Conservation (phyloP, 2,888 invertebrate genomes). For the Agonopterix heracliana region DNA sequence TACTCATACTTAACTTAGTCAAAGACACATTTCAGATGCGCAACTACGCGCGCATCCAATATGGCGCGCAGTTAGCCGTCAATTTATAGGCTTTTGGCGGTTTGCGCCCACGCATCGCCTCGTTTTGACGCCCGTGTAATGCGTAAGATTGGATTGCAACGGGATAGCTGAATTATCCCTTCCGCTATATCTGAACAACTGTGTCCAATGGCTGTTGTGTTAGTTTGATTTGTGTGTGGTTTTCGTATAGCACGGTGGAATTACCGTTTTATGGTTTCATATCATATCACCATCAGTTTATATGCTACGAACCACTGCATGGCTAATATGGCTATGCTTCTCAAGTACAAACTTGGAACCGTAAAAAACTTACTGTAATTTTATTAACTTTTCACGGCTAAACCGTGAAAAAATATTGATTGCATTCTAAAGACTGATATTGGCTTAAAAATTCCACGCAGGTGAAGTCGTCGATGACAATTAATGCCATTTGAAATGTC, state of each 20-base stretch:
- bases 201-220: constrained; percentile 4
- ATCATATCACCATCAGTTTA: too few species aligned
- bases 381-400: too few species aligned
- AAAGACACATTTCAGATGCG: neutral
- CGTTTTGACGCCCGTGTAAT: constrained; percentile 8
- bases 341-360: too few species aligned
- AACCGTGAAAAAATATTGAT: too few species aligned
- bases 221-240: constrained; percentile 1
- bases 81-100: constrained; percentile 32
- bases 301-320: too few species aligned
- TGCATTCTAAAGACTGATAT: too few species aligned
- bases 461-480: too few species aligned
- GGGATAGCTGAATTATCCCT: constrained; percentile 10
- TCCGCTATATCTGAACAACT: constrained; percentile 6
- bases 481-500: too few species aligned
- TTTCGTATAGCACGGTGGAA: neutral
- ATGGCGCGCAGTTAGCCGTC: constrained; percentile 19
- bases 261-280: too few species aligned
- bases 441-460: too few species aligned
- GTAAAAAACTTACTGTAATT: too few species aligned
- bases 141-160: constrained; percentile 8
- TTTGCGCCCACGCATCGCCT: constrained; percentile 13
- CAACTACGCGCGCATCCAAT: neutral
- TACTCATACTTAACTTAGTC: neutral
- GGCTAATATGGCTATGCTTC: too few species aligned